Evolutionary conservation across 2,888 invertebrate species (phyloP), one percentile per base, ranked within the genome.

Genomic region (Polietes domitor): DNA sequence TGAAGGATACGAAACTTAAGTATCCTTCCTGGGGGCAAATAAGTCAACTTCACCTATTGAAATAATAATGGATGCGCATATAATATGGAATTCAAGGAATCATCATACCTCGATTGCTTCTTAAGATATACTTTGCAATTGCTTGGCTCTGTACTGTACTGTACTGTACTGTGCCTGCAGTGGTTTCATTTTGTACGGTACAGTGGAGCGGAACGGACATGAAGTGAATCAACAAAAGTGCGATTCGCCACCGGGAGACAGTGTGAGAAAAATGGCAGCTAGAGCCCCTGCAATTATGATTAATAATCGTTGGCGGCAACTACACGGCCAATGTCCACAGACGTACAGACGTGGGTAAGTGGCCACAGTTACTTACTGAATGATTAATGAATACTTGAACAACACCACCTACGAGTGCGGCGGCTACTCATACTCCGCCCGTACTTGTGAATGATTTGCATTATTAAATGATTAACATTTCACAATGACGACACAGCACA

Each of bases 391-490:
- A 77, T 71, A 53, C 43, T 28, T 10, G 26, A 28, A 28, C 68
- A 41, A n/a, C n/a, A 15, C 37, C 55, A 41, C 53, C 12, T 1
- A 41, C 41, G 50, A 32, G 41, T 28, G 15, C 19, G 5, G 68
- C 53, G 53, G 15, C 9, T 12, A 32, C 17, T 19, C 65, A 19
- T 74, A 47, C 19, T 21, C 24, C 21, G 0, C 32, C 19, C 24
- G 24, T 12, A 72, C 55, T 32, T 63, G 63, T 17, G 15, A 70
- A 78, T 78, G 74, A 78, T 75, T 82, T 78, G 71, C 78, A 82
- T 82, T 82, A 58, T 71, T 75, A 75, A 78, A 78, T 75, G 63
- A 78, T 75, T 82, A 78, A 50, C 53, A 74, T 32, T 55, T 71
- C 21, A 68, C 68, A 68, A 61, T 61, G 61, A 26, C 6, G 28